These are phyloP conservation scores for Alaudala cheleensis DNA, from an alignment of 2,113 vertebrate species.

Conservation along the genomic window DNA sequence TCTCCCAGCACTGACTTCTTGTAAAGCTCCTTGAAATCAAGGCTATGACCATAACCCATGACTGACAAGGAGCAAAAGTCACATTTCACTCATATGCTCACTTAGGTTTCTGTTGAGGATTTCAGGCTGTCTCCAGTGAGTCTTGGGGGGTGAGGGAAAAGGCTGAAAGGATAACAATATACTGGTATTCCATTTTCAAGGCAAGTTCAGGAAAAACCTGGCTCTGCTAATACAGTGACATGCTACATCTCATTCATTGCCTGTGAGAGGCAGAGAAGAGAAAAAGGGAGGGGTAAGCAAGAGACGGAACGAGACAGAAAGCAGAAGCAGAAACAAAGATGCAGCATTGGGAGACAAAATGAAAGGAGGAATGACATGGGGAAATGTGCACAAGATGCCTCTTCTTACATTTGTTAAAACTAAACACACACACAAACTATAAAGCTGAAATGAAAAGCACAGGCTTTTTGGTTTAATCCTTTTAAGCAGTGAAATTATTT, in stretches of 20 bases:
- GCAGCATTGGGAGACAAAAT: conserved; percentile 17
- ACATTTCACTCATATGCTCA: neutral
- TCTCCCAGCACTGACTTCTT: neutral
- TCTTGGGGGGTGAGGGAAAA: neutral
- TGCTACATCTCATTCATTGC: conserved; percentile 11
- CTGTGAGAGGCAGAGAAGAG: conserved; percentile 15
- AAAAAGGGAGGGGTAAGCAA: conserved; percentile 14
- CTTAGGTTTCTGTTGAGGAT: neutral
- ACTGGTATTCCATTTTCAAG: neutral
- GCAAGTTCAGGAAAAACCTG: neutral
- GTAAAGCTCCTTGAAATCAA: conserved; percentile 37
- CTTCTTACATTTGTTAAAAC: neutral
- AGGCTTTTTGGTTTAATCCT: neutral
- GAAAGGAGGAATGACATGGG: neutral
- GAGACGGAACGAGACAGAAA: neutral
- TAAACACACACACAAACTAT: neutral
- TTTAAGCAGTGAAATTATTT: neutral
- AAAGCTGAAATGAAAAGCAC: conserved; percentile 28
- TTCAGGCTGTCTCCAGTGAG: neutral
- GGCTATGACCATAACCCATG: neutral
- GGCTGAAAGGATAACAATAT: neutral
- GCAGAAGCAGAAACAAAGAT: conserved; percentile 55
- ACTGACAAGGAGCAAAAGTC: neutral
- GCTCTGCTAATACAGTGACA: neutral
- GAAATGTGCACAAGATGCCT: neutral